Base-by-base conservation (phyloP, 2,797 vertebrate species). In the Kryptopterus vitreolus region DNA sequence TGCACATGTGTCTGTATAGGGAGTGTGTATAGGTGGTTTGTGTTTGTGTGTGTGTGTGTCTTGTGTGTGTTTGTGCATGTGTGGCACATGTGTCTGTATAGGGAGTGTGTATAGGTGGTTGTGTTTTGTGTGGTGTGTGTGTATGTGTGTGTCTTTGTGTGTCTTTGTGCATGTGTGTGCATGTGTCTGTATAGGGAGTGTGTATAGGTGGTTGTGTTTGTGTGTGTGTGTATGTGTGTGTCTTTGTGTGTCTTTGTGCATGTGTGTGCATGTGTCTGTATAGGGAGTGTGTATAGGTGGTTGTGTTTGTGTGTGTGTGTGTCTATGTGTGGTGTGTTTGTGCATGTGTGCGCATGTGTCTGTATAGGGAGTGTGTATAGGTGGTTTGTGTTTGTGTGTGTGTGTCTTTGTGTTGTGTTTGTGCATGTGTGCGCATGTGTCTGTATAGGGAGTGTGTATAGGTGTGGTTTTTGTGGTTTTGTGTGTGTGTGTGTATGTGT, bases 261-360 rank as follows among this genome's bases (percentile, higher is more conserved):
- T 73, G 70, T 73, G 70, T 73, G 50, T 73, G 26, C 35, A 31
- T 52, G 46, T 65, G 33, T 65, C n/a, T n/a, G n/a, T n/a, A n/a
- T n/a, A n/a, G n/a, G n/a, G n/a, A n/a, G n/a, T n/a, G n/a, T n/a
- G n/a, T n/a, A n/a, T n/a, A n/a, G n/a, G n/a, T 72, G 31, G 31
- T 72, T 73, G 70, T 73, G 52, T 57, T 29, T 73, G 70, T 57
- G 22, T 74, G 53, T 74, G 71, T 57, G 50, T 73, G 70, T 73
- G 70, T 73, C 29, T 73, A 18, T 57, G 52, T 52, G 46, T 65
- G 33, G 70, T 73, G 52, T 57, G 52, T 73, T 50, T 57, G 22
- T 74, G 53, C 58, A 53, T 57, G 50, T 73, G 70, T 73, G 70
- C 57, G 50, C 57, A 18, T 57, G 52, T 52, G 46, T 65, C n/a